Conservation (phyloP, 2,113 vertebrate genomes). For the Lasiurus borealis region DNA sequence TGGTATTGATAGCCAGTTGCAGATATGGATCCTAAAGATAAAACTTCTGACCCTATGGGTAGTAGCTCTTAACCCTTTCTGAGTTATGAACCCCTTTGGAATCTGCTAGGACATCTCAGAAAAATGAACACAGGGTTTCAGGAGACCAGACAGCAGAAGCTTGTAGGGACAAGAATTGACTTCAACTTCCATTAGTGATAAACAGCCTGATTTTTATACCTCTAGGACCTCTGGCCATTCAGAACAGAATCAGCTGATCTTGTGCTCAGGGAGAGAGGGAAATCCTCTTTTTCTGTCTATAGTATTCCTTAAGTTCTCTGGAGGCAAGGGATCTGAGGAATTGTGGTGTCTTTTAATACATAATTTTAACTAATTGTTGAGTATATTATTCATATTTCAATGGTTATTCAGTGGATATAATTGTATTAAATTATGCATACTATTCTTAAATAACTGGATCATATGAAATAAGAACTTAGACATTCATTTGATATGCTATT, state of each 20-base stretch:
- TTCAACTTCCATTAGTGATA: not conserved
- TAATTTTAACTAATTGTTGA: not conserved
- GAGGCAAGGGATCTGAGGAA: not conserved
- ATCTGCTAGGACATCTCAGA: conserved; percentile 3
- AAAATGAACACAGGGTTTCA: not conserved
- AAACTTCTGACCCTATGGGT: not conserved
- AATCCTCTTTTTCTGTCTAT: not conserved
- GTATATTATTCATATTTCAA: not conserved
- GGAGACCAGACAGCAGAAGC: not conserved
- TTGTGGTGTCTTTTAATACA: not conserved
- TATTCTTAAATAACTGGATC: conserved; percentile 14
- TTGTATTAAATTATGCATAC: not conserved
- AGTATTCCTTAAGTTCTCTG: not conserved
- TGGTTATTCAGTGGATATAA: not conserved
- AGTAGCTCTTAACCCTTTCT: not conserved
- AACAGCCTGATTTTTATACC: not conserved
- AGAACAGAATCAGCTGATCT: not conserved
- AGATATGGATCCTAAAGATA: conserved; percentile 17
- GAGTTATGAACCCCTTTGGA: not conserved
- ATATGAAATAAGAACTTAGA: not conserved
- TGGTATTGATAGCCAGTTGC: not conserved
- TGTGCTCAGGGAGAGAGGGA: not conserved
- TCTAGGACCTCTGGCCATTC: not conserved
- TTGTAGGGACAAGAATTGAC: not conserved
- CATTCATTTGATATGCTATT: not conserved